Percentiles rank a stretch among this genome's conserved stretches.
Conservation (phyloP, 2,113 vertebrate species). For the Thermophis baileyi region DNA sequence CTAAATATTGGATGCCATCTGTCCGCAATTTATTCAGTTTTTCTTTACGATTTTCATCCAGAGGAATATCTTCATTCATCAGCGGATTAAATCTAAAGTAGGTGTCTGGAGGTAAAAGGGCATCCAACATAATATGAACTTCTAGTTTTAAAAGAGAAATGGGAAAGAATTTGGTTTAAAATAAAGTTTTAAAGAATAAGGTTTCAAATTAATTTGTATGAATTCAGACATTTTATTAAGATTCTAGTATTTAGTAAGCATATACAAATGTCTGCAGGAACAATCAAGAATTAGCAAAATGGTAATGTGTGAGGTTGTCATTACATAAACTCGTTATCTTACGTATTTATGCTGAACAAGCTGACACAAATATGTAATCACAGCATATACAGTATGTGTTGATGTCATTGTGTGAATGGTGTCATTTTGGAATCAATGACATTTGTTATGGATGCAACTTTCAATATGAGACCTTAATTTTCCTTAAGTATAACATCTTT, state of each 20-base stretch:
- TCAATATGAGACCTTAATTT: neutral
- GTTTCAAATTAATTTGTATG: neutral
- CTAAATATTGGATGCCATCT: conserved; percentile 84
- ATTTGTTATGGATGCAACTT: neutral
- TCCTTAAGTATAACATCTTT: neutral
- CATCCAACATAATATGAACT: conserved; percentile 91
- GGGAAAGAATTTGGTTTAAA: neutral
- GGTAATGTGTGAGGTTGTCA: neutral
- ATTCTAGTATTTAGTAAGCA: neutral
- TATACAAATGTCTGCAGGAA: neutral
- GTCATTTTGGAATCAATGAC: neutral
- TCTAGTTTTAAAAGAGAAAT: conserved; percentile 72
- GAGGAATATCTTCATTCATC: conserved; percentile 85
- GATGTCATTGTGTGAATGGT: neutral
- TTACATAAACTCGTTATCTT: neutral
- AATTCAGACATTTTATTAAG: neutral
- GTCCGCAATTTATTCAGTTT: conserved; percentile 83
- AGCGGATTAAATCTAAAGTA: conserved; percentile 97
- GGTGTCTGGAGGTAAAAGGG: conserved; percentile 83
- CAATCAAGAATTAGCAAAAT: neutral
- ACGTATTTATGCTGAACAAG: neutral
- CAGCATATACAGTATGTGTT: neutral
- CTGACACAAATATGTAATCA: neutral
- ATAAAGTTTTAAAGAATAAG: neutral
- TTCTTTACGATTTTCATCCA: conserved; percentile 92